Percentiles rank a stretch among this genome's conserved stretches.
phyloP scores from a whole-genome alignment of 1,140 invertebrate genomes.

The Scaptodrosophila lebanonensis region DNA sequence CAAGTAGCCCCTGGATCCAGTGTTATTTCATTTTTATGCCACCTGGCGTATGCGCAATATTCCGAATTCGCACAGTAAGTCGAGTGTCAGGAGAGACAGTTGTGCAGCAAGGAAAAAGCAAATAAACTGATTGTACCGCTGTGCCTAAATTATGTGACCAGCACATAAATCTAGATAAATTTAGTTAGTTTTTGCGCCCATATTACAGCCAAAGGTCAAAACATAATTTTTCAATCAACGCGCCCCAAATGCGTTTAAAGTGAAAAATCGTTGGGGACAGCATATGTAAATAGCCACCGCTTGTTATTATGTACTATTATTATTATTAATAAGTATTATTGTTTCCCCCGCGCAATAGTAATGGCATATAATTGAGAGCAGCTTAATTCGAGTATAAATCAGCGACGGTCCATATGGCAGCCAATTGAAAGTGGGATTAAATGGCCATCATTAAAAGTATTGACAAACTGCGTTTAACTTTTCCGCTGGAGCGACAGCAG shows the following conservation, averaged over 20 bases:
- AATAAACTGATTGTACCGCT: no score
- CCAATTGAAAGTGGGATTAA: constrained; percentile 20
- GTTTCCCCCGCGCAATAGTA: constrained; percentile 15
- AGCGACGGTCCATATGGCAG: constrained; percentile 7
- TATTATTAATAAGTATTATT: not conserved
- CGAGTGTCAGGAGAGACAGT: no score
- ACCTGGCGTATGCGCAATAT: no score
- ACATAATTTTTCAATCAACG: constrained; percentile 63
- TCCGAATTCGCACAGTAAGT: no score
- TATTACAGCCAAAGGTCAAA: constrained; percentile 35
- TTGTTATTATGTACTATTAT: no score
- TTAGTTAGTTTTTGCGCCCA: no score
- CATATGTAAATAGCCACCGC: constrained; percentile 25
- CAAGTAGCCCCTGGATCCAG: no score
- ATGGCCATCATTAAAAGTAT: constrained; percentile 23
- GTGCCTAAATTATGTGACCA: no score
- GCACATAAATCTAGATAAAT: constrained; percentile 37
- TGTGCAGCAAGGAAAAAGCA: no score
- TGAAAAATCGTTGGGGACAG: constrained; percentile 63
- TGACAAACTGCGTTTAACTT: not conserved
- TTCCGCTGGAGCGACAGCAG: not conserved
- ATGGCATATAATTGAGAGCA: constrained; percentile 31
- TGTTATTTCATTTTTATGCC: no score
- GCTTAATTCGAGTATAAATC: constrained; percentile 37
- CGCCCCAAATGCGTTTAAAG: constrained; percentile 32